These are phyloP conservation scores for Saimiri boliviensis DNA, from an alignment of 2,113 vertebrate genomes.

Conservation along the genomic window DNA sequence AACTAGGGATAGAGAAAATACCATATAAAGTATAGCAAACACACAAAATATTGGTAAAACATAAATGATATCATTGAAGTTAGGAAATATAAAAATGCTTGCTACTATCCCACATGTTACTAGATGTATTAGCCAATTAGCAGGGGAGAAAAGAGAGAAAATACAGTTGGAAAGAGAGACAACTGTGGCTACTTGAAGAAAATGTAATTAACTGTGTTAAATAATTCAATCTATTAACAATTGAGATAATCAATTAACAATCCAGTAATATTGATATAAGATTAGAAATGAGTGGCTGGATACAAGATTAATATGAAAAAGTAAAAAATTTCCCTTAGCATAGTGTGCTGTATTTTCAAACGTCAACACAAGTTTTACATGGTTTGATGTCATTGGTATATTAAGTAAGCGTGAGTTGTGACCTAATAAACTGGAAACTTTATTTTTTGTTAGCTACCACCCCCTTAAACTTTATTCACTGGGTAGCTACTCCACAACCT, in stretches of 20 bases:
- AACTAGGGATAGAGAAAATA: neutral
- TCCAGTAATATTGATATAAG: slow-evolving; percentile 45
- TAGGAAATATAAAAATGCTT: slow-evolving; percentile 15
- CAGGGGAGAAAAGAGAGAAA: neutral
- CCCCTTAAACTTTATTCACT: neutral
- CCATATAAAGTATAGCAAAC: neutral
- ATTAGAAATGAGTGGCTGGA: neutral
- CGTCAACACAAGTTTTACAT: neutral
- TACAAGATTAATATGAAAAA: slow-evolving; percentile 53
- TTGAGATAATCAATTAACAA: slow-evolving; percentile 26
- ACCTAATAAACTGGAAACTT: neutral
- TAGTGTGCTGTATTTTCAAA: neutral
- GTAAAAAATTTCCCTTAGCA: neutral
- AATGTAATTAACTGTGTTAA: slow-evolving; percentile 51
- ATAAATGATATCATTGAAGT: neutral
- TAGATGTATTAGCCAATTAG: neutral
- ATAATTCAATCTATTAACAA: slow-evolving; percentile 60
- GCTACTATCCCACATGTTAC: neutral
- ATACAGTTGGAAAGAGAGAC: slow-evolving; percentile 39
- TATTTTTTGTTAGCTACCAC: neutral
- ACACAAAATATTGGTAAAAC: neutral
- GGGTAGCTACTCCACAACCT: accelerated
- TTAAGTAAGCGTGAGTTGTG: neutral
- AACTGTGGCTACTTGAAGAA: slow-evolving; percentile 35
- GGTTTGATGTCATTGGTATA: neutral